Evolutionary conservation across 2,888 invertebrate species (phyloP), one percentile per base, ranked within the genome.

Genomic region (Melieria picta): DNA sequence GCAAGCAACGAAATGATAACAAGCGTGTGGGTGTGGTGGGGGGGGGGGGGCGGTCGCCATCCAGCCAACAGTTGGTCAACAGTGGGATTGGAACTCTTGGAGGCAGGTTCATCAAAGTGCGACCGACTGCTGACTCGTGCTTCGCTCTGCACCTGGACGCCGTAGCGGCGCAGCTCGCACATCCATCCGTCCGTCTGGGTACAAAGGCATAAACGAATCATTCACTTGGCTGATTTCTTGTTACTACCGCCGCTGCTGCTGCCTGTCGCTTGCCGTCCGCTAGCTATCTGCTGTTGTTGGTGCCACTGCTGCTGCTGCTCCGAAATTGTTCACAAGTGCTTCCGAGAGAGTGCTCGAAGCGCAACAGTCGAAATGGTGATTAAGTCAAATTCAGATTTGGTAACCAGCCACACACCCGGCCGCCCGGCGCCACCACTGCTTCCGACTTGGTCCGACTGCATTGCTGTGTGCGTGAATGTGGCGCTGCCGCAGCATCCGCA

Each of bases 201-300:
- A 83, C 84, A 84, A 84, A 85, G 79, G 81, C 78, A 82, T 84
- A 84, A 84, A 78, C 84, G 80, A 83, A 85, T 84, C 85, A 84
- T 85, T 75, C 80, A 83, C 79, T 79, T 83, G 84, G 82, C 77
- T 84, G 82, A 78, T 74, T 67, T 67, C 67, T 67, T 13, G 67
- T 73, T 67, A 65, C 71, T 69, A 72, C 74, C 73, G 10, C 30
- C 30, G 30, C 30, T 30, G 30, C 30, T 30, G 30, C 30, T 30
- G 16, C 13, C 13, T n/a, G 56, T 7, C 4, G 56, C 56, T 56
- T 16, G 56, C 13, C 46, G 13, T 48, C 48, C 7, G 30, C 50
- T n/a, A 16, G 5, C 47, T 5, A 50, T 48, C n/a, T 6, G 16
- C 42, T 48, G n/a, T 62, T 55, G n/a, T n/a, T n/a, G n/a, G n/a